Base-by-base conservation (phyloP, 2,113 vertebrate species). In the Oceanites oceanicus region DNA sequence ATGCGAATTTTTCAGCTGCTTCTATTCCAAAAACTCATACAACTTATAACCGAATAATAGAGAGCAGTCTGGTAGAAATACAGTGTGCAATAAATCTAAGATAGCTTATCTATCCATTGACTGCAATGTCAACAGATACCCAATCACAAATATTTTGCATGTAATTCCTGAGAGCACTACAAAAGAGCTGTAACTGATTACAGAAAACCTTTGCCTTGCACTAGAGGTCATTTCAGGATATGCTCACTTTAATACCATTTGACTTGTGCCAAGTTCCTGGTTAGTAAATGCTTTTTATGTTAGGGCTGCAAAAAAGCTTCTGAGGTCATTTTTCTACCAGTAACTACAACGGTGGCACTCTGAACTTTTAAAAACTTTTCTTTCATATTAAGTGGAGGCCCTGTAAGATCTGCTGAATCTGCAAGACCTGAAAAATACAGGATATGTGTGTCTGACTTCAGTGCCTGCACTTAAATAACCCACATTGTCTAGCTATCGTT, bases 391-490 rank as follows among this genome's bases (percentile, higher is more conserved):
- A 96, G 97, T 98, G 81, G 89, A 95, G 97, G 78, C 97, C 96
- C 95, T 92, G 52, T 94, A 66, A 95, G 97, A 97, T 95, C 80
- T 97, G 97, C 98, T 97, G 98, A 98, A 86, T 97, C 97, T 86
- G 95, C 97, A 97, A 97, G 97, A 98, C 92, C 96, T 97, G 97
- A 94, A 97, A 96, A 96, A 90, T 95, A 97, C 98, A 98, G 97
- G 97, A 97, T 88, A 96, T 96, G 90, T 97, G 95, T 98, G 97
- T 98, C 98, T 98, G 98, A 97, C 97, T 98, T 95, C 85, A 96
- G 95, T 95, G 96, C 77, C 92, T 98, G 98, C 98, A 98, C 99
- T 98, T 97, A 97, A 97, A 96, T 98, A 98, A 98, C 97, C 97
- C 94, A 93, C 94, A 98, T 98, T 98, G 97, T 98, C 94, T 92